Evolutionary conservation across 2,888 invertebrate species (phyloP).

Genomic region (Stratiomys singularior): DNA sequence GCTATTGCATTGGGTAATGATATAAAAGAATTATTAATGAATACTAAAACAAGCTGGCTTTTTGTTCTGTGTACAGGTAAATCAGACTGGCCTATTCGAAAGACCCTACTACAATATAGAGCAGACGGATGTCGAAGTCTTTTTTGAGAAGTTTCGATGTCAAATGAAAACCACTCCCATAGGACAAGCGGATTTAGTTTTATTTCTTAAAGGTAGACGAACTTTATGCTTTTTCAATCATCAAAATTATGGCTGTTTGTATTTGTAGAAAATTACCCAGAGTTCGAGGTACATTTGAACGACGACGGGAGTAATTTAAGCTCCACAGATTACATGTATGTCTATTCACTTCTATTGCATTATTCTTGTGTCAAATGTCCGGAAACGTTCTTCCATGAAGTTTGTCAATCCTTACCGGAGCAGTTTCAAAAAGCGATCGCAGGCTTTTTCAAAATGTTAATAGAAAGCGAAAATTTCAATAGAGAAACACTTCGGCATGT

Average conservation of each 20-base stretch:
- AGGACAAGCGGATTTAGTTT: conserved; percentile 47
- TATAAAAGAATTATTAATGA: neutral
- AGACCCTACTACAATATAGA: conserved; percentile 57
- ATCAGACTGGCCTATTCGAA: conserved; percentile 57
- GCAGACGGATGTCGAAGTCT: conserved; percentile 60
- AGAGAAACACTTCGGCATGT: conserved; percentile 57
- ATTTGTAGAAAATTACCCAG: conserved; percentile 58
- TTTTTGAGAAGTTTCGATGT: conserved; percentile 56
- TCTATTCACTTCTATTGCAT: conserved; percentile 62
- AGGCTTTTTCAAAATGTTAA: conserved; percentile 58
- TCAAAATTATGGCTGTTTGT: neutral
- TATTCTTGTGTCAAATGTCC: conserved; percentile 61
- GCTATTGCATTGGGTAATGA: conserved; percentile 48
- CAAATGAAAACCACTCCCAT: conserved; percentile 42
- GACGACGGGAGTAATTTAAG: conserved; percentile 57
- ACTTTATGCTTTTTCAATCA: too few relatives aligned
- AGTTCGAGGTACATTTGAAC: conserved; percentile 55
- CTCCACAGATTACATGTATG: conserved; percentile 59
- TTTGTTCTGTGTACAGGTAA: conserved; percentile 54
- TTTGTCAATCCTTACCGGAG: conserved; percentile 59
- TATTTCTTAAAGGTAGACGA: conserved; percentile 59
- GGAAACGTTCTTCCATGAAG: conserved; percentile 58
- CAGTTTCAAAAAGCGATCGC: conserved; percentile 58
- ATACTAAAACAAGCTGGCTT: too few relatives aligned
- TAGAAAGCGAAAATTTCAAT: conserved; percentile 55